Evolutionary conservation across 2,888 invertebrate species (phyloP).

Genomic region (Torymus tubicola): DNA sequence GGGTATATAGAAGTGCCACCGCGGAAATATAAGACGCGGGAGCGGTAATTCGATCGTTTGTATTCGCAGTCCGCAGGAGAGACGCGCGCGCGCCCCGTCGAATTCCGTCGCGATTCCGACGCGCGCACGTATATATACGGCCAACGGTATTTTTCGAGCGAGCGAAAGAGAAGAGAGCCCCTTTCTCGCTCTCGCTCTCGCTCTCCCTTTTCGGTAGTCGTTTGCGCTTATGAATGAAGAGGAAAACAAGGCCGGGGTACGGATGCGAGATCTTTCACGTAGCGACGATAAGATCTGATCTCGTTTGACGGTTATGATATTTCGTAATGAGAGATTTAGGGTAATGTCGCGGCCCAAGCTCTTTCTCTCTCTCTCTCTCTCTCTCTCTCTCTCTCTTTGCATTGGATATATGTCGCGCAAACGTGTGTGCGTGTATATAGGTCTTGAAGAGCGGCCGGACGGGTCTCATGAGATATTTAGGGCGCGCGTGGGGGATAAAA

Average conservation of each 20-base stretch:
- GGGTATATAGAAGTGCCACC: neutral
- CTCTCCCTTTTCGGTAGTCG: constrained; percentile 17
- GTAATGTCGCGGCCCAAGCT: constrained; percentile 7
- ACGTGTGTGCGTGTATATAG: too few species aligned
- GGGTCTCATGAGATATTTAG: constrained; percentile 30
- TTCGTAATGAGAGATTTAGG: constrained; percentile 53
- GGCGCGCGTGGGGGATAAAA: neutral
- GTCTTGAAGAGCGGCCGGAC: neutral
- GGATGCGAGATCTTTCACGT: constrained; percentile 45
- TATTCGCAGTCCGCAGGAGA: constrained; percentile 66
- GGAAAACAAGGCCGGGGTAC: constrained; percentile 42
- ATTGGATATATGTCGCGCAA: constrained; percentile 17
- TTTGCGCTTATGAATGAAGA: constrained; percentile 53
- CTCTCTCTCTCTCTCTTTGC: constrained; percentile 45
- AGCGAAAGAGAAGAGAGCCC: neutral
- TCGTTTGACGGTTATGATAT: constrained; percentile 50
- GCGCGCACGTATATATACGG: neutral
- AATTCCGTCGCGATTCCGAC: constrained; percentile 15
- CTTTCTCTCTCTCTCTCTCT: constrained; percentile 44
- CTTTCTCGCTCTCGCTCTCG: neutral
- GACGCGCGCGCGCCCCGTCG: constrained; percentile 24
- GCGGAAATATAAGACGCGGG: constrained; percentile 24
- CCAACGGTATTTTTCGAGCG: constrained; percentile 28
- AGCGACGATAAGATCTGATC: constrained; percentile 54
- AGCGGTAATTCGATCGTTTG: constrained; percentile 70